Evolutionary conservation across 30 jellyfish, hydroid and myxozoan species (phyloP).

Genomic region (Phacellophora camtschatica): DNA sequence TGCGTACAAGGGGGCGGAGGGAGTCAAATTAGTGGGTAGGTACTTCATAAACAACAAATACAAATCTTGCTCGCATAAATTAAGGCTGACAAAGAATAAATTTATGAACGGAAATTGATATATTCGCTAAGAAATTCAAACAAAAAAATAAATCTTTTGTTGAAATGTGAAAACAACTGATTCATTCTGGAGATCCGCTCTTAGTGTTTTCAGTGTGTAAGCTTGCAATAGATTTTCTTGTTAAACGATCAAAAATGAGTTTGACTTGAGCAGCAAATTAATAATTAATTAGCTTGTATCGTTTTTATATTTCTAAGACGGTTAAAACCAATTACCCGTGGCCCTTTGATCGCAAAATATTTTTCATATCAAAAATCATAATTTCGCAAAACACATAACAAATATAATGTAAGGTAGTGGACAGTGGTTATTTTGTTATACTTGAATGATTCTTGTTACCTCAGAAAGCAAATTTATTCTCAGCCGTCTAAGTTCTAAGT

Average conservation of each 20-base stretch:
- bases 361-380: background rate
- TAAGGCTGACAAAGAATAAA: no score
- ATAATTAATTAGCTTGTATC: background rate
- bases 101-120: background rate
- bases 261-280: background rate
- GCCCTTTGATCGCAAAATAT: background rate
- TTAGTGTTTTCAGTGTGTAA: background rate
- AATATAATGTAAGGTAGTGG: no score
- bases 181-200: background rate
- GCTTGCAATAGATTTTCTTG: slow-evolving; percentile 21
- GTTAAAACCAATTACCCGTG: background rate
- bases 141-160: background rate
- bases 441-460: no score
- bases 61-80: no score
- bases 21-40: no score
- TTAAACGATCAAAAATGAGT: slow-evolving; percentile 20
- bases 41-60: no score
- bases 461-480: no score
- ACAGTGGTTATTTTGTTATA: no score
- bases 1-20: no score
- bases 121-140: background rate
- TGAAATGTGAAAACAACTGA: background rate
- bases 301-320: background rate
- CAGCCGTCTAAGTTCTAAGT: no score
- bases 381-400: no score